Evolutionary conservation across 2,113 vertebrate genomes (phyloP), one percentile per base, ranked within the genome.

Genomic region (Ptilonorhynchus violaceus): DNA sequence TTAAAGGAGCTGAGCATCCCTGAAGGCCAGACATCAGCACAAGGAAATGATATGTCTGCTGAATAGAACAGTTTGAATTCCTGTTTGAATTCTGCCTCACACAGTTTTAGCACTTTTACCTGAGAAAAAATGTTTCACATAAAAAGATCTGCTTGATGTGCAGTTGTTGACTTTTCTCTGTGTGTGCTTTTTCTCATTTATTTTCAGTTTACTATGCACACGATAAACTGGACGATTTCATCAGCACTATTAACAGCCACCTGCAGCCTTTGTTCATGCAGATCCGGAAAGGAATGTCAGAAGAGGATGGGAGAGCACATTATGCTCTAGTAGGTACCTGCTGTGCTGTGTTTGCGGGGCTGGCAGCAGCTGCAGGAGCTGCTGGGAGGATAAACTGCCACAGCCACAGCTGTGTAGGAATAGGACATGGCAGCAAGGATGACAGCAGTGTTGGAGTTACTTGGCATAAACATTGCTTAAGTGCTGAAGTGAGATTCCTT

Each of bases 191-290:
- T 64, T 49, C 6, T 83, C 42, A 22, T 58, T 76, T 52, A 24
- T 44, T 95, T 97, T 72, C 94, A 99, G 99, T 97, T 47, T 97
- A 96, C 50, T 98, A 98, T 2, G 53, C 83, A 0, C 97, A 98
- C 0, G 99, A 99, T 68, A 98, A 94, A 76, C 64, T 99, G 89
- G 99, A 99, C 5, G 98, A 99, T 41, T 99, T 99, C 93, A 98
- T 99, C 75, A 89, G 91, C 18, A 96, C 97, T 30, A 98, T 99
- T 68, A 99, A 99, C 55, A 96, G 97, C 42, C 98, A 98, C 31
- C 97, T 99, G 55, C 99, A 99, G 97, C 98, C 99, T 14, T 62
- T 99, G 96, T 99, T 99, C 21, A 99, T 99, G 98, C 98, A 99
- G 88, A 98, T 99, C 59, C 98, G 99, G 93, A 99, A 99, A 59